These are phyloP conservation scores for Spodoptera litura DNA, from an alignment of 1,140 invertebrate species.

Conservation along the genomic window DNA sequence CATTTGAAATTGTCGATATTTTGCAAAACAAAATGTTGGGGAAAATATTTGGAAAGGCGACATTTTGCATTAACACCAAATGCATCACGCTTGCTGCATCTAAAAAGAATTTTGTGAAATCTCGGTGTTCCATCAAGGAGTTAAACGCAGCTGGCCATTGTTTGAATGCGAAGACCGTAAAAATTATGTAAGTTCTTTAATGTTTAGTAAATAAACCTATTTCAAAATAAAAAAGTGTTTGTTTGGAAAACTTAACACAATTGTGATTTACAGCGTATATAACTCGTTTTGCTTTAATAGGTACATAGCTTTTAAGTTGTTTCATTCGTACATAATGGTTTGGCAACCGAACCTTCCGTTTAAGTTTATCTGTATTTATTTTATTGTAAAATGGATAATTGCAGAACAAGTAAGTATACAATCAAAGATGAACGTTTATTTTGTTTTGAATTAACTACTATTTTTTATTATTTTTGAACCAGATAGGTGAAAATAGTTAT, in stretches of 20 bases:
- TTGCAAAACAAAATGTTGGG: slow-evolving; percentile 75
- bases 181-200: slow-evolving; percentile 58
- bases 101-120: slow-evolving; percentile 73
- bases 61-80: slow-evolving; percentile 74
- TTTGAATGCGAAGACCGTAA: slow-evolving; percentile 64
- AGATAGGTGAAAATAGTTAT: slow-evolving; percentile 56
- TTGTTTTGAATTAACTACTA: no score
- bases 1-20: slow-evolving; percentile 75
- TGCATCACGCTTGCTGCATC: slow-evolving; percentile 70
- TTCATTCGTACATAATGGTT: background rate
- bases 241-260: background rate
- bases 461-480: slow-evolving; percentile 19
- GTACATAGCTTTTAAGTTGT: background rate
- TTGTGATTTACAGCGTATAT: background rate
- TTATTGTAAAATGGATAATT: background rate
- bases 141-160: slow-evolving; percentile 69
- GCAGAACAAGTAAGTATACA: background rate
- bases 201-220: slow-evolving; percentile 54
- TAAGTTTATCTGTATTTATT: background rate
- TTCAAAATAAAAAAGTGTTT: slow-evolving; percentile 5
- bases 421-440: no score
- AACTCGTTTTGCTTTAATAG: background rate
- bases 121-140: slow-evolving; percentile 74
- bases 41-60: slow-evolving; percentile 76
- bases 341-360: background rate